phyloP scores from a whole-genome alignment of 2,113 vertebrate species.

The Podiceps cristatus region DNA sequence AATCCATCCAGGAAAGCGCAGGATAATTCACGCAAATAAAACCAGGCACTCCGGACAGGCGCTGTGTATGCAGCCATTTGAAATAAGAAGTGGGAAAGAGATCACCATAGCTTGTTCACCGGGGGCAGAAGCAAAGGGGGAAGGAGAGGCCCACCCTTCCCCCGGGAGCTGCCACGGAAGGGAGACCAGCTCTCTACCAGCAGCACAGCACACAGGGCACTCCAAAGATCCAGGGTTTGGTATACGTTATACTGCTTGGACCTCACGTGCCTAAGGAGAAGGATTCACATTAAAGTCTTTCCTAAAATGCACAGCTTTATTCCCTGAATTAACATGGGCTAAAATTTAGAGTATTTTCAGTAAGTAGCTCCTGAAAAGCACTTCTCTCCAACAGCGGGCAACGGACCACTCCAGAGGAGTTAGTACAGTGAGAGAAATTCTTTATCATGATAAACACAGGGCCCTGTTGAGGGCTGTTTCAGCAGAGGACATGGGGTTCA shows the following conservation, averaged over 20 bases:
- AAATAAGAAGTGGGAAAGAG: neutral
- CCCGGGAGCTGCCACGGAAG: rapidly evolving
- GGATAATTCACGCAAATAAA: neutral
- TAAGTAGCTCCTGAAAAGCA: neutral
- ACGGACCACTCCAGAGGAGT: rapidly evolving
- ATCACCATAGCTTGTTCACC: neutral
- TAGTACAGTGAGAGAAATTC: neutral
- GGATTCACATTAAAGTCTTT: neutral
- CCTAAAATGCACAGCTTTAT: neutral
- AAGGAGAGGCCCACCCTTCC: neutral
- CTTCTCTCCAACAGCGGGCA: rapidly evolving
- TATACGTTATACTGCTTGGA: rapidly evolving
- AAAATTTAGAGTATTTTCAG: neutral
- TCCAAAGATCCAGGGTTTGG: neutral
- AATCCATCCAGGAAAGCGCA: neutral
- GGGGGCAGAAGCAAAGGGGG: neutral
- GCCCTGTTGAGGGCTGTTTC: neutral
- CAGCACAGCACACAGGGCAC: neutral
- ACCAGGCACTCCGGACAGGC: rapidly evolving
- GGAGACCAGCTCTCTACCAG: neutral
- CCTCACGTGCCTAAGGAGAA: neutral
- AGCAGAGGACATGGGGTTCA: neutral
- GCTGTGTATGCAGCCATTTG: neutral
- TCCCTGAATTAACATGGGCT: neutral
- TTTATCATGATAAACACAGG: neutral